phyloP scores from a whole-genome alignment of 2,113 vertebrate species.

The Gallinago jamesoni region DNA sequence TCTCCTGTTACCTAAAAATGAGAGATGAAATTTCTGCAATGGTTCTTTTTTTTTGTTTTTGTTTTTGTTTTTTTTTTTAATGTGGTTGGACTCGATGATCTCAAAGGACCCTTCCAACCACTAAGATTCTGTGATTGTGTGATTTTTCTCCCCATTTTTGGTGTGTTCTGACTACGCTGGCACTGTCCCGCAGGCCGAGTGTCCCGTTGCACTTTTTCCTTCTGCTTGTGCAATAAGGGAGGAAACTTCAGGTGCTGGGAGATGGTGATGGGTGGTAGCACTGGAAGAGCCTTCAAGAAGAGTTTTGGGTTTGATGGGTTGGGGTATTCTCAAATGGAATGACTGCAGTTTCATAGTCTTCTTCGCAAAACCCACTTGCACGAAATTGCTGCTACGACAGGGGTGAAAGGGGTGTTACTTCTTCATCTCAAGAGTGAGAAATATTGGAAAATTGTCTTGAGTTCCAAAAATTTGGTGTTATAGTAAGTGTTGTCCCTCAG shows the following conservation, averaged over 20 bases:
- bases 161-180: background rate
- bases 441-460: background rate
- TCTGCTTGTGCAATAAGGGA: background rate
- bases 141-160: background rate
- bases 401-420: background rate
- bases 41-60: background rate
- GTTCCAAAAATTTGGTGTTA: background rate
- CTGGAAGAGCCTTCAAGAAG: background rate
- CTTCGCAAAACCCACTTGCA: background rate
- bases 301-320: accelerated
- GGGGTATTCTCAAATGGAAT: background rate
- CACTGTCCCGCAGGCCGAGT: too few species aligned
- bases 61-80: too few species aligned
- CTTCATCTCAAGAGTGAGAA: background rate
- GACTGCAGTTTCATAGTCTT: accelerated
- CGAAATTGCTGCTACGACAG: background rate
- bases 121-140: too few species aligned
- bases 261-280: background rate
- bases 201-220: background rate
- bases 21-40: background rate
- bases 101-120: too few species aligned
- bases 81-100: too few species aligned
- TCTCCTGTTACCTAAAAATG: background rate
- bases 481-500: background rate
- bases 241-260: background rate